Evolutionary conservation across 2,113 vertebrate genomes (phyloP), one percentile per base, ranked within the genome.

Genomic region (Cyanistes caeruleus): DNA sequence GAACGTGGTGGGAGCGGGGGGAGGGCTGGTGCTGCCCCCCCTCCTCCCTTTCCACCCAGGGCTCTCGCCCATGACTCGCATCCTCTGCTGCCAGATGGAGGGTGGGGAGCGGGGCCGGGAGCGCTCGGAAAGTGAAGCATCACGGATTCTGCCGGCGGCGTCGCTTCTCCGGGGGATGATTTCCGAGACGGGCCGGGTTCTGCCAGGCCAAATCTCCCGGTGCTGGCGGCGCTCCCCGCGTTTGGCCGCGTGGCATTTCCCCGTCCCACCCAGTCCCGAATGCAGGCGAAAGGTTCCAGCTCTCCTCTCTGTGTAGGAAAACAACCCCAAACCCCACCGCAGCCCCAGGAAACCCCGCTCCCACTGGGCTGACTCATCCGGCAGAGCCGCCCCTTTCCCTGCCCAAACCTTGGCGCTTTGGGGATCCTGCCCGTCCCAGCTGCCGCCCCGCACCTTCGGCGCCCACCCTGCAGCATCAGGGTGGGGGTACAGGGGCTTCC

Each of bases 31-130:
- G 8, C 4, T 33, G 43, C 6, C 72, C 39, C 30, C 55, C 73
- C 60, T n/a, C 87, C 81, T 72, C 69, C 81, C 84, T 59, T 64
- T 68, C 92, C 85, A 58, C 12, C 21, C 11, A 8, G 58, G 49
- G 49, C 74, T 90, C 76, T 88, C 4, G 31, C 90, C 87, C 85
- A n/a, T 91, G 94, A 90, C 88, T 97, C 73, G 82, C 74, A 28
- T 93, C 82, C 83, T 59, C 82, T 35, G 84, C 91, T 83, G 95
- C 95, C 95, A 93, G 92, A 76, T 44, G 78, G 92, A 95, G 92
- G 95, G 90, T 62, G 92, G 84, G 92, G 95, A 87, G 90, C 78
- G 2, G 17, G 83, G 84, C 67, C 33, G 67, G 90, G 25, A 75
- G 64, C 9, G 16, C 80, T 86, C 58, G 91, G 94, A 89, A 95